A percentile compares a stretch with the other conserved stretches of the same genome.
Conservation (phyloP, 2,888 invertebrate species). For the Thelaira solivaga region DNA sequence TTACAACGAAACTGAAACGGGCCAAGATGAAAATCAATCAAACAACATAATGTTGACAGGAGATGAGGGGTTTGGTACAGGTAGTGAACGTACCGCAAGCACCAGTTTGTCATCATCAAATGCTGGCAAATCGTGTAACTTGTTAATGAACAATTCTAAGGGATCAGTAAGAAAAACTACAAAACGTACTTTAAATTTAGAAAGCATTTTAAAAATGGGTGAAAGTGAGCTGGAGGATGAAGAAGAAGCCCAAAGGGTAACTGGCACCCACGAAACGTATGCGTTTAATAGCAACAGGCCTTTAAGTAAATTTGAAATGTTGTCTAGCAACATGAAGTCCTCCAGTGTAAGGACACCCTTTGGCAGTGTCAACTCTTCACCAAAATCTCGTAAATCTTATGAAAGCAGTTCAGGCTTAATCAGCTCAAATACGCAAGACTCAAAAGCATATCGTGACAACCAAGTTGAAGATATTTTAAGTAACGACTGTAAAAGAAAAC, state of each 20-base stretch:
- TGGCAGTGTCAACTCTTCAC: slow-evolving; percentile 67
- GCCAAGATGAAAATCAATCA: slow-evolving; percentile 62
- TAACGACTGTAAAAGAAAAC: slow-evolving; percentile 70
- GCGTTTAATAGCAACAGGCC: slow-evolving; percentile 41
- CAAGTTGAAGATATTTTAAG: slow-evolving; percentile 58
- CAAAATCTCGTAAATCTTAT: slow-evolving; percentile 69
- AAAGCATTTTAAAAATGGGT: slow-evolving; percentile 76
- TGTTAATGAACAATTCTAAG: slow-evolving; percentile 41
- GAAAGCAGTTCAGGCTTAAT: slow-evolving; percentile 61
- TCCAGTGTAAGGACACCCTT: slow-evolving; percentile 59
- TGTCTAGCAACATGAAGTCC: slow-evolving; percentile 63
- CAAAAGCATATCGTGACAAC: slow-evolving; percentile 19
- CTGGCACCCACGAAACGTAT: not conserved
- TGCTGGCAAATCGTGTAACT: slow-evolving; percentile 22
- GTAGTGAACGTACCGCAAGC: slow-evolving; percentile 63
- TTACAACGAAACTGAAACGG: slow-evolving; percentile 36
- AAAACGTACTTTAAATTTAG: slow-evolving; percentile 74
- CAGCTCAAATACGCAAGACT: slow-evolving; percentile 14
- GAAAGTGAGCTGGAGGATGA: slow-evolving; percentile 77
- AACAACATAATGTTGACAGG: slow-evolving; percentile 55
- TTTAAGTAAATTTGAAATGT: slow-evolving; percentile 70
- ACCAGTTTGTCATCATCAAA: slow-evolving; percentile 61
- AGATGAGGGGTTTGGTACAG: slow-evolving; percentile 62
- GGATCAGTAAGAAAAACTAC: slow-evolving; percentile 69
- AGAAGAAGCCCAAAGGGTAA: slow-evolving; percentile 69